Percentiles rank a stretch among this genome's conserved stretches.
These are phyloP conservation scores for Chromis chromis DNA, from an alignment of 2,797 vertebrate species.

Conservation along the genomic window DNA sequence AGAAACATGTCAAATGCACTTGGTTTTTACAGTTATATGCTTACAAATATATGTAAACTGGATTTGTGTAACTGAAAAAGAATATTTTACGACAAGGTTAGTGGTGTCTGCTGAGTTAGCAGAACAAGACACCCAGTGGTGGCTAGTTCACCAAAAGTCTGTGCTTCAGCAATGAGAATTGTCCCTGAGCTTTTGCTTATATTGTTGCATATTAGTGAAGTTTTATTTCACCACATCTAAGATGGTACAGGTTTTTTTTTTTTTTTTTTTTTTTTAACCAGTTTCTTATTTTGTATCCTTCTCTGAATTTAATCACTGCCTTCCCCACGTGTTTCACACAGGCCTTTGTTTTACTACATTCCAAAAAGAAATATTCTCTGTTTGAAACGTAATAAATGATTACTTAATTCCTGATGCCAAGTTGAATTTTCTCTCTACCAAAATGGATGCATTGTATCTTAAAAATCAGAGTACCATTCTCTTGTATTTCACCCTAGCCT, in stretches of 20 bases:
- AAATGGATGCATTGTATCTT: not conserved
- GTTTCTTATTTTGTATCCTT: slow-evolving; percentile 54
- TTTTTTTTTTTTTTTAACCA: too few relatives aligned
- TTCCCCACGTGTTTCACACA: slow-evolving; percentile 10
- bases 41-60: too few relatives aligned
- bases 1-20: too few relatives aligned
- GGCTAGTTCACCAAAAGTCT: too few relatives aligned
- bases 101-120: too few relatives aligned
- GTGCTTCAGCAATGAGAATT: too few relatives aligned
- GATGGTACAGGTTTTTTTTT: slow-evolving; percentile 19
- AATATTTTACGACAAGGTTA: too few relatives aligned
- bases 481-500: not conserved
- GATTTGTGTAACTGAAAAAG: too few relatives aligned
- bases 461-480: not conserved
- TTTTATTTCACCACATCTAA: not conserved
- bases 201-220: too few relatives aligned
- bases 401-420: not conserved
- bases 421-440: not conserved
- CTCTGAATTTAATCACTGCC: slow-evolving; percentile 25
- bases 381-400: not conserved
- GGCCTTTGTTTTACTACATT: slow-evolving; percentile 10
- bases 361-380: not conserved
- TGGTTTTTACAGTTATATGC: too few relatives aligned
- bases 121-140: too few relatives aligned
- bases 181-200: too few relatives aligned